Conservation (phyloP, 53 echinoderm and acorn worm genomes). For the Crossaster papposus region DNA sequence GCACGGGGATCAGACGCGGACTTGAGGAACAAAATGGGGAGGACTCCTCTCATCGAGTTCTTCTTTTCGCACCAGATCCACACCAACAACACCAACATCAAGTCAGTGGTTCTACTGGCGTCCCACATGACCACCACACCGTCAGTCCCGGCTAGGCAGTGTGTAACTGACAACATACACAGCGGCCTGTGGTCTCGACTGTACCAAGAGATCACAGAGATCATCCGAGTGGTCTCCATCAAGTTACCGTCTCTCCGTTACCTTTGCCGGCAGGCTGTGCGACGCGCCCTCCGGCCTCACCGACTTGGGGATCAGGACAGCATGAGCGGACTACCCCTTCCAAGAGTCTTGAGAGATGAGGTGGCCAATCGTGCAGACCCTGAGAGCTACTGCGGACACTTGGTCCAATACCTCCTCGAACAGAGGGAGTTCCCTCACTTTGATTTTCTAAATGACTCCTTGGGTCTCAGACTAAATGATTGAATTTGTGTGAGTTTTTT, state of each 20-base stretch:
- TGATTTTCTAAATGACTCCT: background rate
- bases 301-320: constrained; percentile 3
- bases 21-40: constrained; percentile 53
- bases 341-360: background rate
- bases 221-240: constrained; percentile 40
- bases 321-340: constrained; percentile 9
- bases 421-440: background rate
- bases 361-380: constrained; percentile 39
- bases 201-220: constrained; percentile 50
- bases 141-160: constrained; percentile 14
- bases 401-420: constrained; percentile 23
- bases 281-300: constrained; percentile 54
- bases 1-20: constrained; percentile 62
- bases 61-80: constrained; percentile 36
- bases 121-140: constrained; percentile 53
- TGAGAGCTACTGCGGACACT: constrained; percentile 35
- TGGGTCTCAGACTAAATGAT: background rate
- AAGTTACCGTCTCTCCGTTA: constrained; percentile 46
- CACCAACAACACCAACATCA: constrained; percentile 38
- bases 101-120: constrained; percentile 28
- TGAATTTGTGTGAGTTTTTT: background rate
- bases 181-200: constrained; percentile 12
- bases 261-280: constrained; percentile 58
- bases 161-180: background rate
- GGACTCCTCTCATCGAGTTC: constrained; percentile 45